Conservation (phyloP, 2,113 vertebrate species). For the Rhinoderma darwinii region DNA sequence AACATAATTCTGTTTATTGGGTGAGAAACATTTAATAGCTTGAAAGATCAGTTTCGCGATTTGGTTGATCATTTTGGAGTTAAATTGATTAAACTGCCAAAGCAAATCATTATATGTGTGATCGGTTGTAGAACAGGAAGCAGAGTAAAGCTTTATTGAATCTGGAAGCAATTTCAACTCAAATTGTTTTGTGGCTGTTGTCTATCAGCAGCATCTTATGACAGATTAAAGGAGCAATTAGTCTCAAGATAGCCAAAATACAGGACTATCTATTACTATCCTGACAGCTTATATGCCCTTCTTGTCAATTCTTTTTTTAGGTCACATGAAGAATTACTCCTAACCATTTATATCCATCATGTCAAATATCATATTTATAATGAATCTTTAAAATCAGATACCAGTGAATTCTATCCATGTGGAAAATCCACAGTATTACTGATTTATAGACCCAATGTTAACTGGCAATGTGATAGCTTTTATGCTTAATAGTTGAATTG, state of each 20-base stretch:
- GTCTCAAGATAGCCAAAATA: slow-evolving; percentile 33
- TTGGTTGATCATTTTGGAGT: not conserved
- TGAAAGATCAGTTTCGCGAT: not conserved
- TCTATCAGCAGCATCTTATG: slow-evolving; percentile 14
- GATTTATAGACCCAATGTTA: slow-evolving; percentile 52
- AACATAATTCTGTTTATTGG: not conserved
- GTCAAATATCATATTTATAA: slow-evolving; percentile 39
- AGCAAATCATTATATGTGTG: slow-evolving; percentile 4
- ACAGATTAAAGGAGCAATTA: slow-evolving; percentile 50
- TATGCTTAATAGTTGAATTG: slow-evolving; percentile 52
- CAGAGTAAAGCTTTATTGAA: not conserved
- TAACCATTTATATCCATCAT: slow-evolving; percentile 49
- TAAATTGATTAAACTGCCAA: not conserved
- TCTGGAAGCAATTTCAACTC: not conserved
- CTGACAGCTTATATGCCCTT: slow-evolving; percentile 43
- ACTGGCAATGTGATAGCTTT: slow-evolving; percentile 49
- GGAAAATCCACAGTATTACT: slow-evolving; percentile 29
- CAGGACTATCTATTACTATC: slow-evolving; percentile 14
- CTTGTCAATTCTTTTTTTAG: slow-evolving; percentile 48
- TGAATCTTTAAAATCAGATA: slow-evolving; percentile 38
- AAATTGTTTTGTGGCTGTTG: slow-evolving; percentile 37
- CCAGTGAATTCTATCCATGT: slow-evolving; percentile 31
- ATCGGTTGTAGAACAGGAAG: not conserved
- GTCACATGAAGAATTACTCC: slow-evolving; percentile 50
- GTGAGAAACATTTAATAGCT: not conserved